These are phyloP conservation scores for Periophthalmus magnuspinnatus DNA, from an alignment of 2,797 vertebrate genomes.

Conservation along the genomic window DNA sequence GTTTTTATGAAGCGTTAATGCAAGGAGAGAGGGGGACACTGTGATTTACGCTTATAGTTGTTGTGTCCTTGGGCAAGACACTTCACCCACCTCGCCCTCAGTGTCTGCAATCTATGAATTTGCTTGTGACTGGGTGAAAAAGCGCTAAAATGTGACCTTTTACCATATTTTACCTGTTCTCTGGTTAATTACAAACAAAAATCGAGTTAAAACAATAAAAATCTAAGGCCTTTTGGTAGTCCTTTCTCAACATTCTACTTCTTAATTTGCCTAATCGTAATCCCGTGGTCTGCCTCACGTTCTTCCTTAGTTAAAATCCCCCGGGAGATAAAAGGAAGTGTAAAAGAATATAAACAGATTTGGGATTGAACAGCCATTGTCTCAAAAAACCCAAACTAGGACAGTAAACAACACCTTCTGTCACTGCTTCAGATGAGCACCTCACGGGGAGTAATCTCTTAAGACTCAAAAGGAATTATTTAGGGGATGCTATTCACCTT, in stretches of 20 bases:
- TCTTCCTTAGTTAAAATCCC: conserved; percentile 17
- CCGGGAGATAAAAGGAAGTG: conserved; percentile 32
- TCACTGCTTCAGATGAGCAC: conserved; percentile 9
- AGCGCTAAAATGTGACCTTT: no score
- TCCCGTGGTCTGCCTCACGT: neutral
- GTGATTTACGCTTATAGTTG: no score
- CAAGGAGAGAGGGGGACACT: no score
- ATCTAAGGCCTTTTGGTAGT: neutral
- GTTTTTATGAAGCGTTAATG: no score
- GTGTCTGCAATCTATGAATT: no score
- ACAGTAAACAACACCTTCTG: conserved; percentile 22
- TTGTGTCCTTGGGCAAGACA: no score
- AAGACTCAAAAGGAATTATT: conserved; percentile 1
- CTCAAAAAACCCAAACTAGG: conserved; percentile 31
- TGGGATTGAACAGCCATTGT: conserved; percentile 14
- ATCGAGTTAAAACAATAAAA: no score
- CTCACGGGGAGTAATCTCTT: neutral
- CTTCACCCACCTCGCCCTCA: no score
- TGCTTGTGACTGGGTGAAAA: no score
- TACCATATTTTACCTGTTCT: no score
- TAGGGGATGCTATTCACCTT: conserved; percentile 1
- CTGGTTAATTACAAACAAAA: no score
- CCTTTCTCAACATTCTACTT: neutral
- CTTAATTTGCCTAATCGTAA: neutral
- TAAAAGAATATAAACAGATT: conserved; percentile 32